Conservation (phyloP, 2,797 vertebrate species). For the Acipenser transmontanus region DNA sequence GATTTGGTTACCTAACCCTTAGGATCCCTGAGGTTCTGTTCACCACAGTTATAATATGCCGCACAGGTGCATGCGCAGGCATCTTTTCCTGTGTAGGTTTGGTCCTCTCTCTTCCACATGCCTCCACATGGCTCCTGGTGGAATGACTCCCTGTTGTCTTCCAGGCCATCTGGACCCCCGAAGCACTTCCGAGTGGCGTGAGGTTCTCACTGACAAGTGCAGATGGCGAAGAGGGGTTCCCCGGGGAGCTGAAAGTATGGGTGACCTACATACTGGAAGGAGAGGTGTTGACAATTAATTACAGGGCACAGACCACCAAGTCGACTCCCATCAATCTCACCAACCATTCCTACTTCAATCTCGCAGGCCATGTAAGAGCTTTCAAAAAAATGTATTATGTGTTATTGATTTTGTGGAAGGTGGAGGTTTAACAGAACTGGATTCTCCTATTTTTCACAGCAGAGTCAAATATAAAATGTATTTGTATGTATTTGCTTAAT, state of each 20-base stretch:
- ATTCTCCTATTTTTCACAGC: too few species aligned
- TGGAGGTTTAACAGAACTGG: neutral
- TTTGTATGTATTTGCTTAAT: too few species aligned
- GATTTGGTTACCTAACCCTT: neutral
- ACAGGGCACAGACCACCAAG: conserved; percentile 65
- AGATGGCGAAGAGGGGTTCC: conserved; percentile 85
- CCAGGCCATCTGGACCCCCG: conserved; percentile 68
- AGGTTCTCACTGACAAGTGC: conserved; percentile 72
- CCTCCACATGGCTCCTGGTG: neutral
- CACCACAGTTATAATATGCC: neutral
- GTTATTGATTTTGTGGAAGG: too few species aligned
- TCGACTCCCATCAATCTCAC: conserved; percentile 84
- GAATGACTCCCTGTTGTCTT: conserved; percentile 17
- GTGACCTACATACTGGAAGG: conserved; percentile 76
- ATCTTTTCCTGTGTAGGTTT: neutral
- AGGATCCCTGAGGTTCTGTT: neutral
- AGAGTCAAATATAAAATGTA: too few species aligned
- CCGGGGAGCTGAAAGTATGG: conserved; percentile 75
- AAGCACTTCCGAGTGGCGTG: conserved; percentile 62
- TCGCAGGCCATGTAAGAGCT: conserved; percentile 76
- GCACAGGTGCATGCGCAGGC: neutral
- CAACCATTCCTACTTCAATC: conserved; percentile 91
- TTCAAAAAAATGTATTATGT: too few species aligned
- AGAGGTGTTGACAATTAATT: conserved; percentile 67
- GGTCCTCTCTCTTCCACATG: neutral